Percentiles rank a stretch among this genome's conserved stretches.
Conservation (phyloP, 2,113 vertebrate genomes). For the Zosterops lateralis region DNA sequence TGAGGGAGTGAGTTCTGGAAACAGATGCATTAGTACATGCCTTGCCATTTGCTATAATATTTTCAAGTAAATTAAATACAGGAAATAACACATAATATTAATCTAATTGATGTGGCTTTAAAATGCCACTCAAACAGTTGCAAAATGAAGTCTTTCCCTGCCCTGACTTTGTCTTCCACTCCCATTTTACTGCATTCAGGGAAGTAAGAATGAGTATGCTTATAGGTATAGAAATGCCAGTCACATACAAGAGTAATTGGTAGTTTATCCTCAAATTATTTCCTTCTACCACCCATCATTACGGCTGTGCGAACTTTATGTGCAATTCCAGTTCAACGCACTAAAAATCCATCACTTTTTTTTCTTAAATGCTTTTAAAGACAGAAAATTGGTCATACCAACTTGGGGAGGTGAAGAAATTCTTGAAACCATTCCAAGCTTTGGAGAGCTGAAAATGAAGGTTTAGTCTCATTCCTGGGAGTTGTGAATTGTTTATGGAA, state of each 20-base stretch:
- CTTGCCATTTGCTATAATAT: not conserved
- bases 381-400: not conserved
- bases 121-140: not conserved
- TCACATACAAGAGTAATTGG: not conserved
- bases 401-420: not conserved
- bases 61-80: not conserved
- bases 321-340: not conserved
- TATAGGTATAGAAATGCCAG: not conserved
- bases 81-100: not conserved
- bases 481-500: constrained; percentile 19
- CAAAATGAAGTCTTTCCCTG: not conserved
- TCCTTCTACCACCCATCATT: not conserved
- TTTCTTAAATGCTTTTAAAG: constrained; percentile 22
- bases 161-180: not conserved
- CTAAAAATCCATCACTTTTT: constrained; percentile 2
- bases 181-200: not conserved
- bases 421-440: constrained; percentile 36
- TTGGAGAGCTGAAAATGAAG: constrained; percentile 7
- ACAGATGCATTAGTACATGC: not conserved
- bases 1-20: constrained; percentile 4
- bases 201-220: not conserved
- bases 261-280: not conserved
- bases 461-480: constrained; percentile 2
- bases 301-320: not conserved
- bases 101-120: not conserved